A percentile compares a stretch with the other conserved stretches of the same genome.
Conservation (phyloP, 2,888 invertebrate genomes). For the Drosophila tanythrix region DNA sequence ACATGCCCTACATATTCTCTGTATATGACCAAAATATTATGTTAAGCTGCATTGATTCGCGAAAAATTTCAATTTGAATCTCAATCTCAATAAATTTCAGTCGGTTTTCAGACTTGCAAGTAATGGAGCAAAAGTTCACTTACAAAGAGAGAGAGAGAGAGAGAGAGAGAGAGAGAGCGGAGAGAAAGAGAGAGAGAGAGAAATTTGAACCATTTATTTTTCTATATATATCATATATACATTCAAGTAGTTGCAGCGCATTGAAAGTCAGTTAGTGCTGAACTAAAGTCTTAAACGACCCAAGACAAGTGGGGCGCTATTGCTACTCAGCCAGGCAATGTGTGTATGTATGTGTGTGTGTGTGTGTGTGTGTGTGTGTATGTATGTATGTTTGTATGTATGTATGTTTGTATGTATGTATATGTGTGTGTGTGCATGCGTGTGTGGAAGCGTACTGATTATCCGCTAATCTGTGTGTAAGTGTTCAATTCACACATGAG, state of each 20-base stretch:
- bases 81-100: not conserved
- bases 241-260: conserved; percentile 13
- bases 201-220: not conserved
- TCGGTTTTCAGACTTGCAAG: not conserved
- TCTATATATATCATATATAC: not conserved
- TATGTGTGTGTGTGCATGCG: not conserved
- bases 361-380: conserved; percentile 3
- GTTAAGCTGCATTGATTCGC: not conserved
- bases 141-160: not conserved
- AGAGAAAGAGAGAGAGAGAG: not conserved
- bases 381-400: not conserved
- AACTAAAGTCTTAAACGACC: conserved; percentile 17
- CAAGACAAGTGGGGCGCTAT: conserved; percentile 33
- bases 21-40: not conserved
- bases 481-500: conserved; percentile 26
- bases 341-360: not conserved
- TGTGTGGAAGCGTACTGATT: conserved; percentile 23
- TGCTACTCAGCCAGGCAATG: conserved; percentile 22
- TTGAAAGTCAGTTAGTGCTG: conserved; percentile 1
- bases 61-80: not conserved
- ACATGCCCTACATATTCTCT: conserved; percentile 18
- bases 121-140: not conserved
- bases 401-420: not conserved
- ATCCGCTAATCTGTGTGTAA: conserved; percentile 17
- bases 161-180: not conserved